A percentile compares a stretch with the other conserved stretches of the same genome.
Evolutionary conservation across 1,140 invertebrate genomes (phyloP).

Genomic region (Drosophila pruinosa): DNA sequence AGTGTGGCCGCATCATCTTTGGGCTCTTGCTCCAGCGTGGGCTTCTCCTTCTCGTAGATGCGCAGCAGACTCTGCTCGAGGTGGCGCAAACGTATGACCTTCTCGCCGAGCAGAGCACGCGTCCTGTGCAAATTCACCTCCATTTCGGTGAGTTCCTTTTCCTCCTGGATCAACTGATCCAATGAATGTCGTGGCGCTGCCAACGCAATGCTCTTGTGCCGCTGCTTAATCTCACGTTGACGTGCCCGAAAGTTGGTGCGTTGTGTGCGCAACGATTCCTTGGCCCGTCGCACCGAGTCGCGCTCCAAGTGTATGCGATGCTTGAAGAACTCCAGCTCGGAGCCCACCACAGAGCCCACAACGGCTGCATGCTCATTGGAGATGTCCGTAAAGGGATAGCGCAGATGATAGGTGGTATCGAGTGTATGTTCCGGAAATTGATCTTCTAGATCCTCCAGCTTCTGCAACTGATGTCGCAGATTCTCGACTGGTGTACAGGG

Average conservation of each 20-base stretch:
- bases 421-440: slow-evolving; percentile 88
- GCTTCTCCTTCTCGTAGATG: slow-evolving; percentile 84
- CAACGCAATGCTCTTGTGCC: slow-evolving; percentile 56
- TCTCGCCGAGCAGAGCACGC: slow-evolving; percentile 89
- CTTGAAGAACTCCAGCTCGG: slow-evolving; percentile 91
- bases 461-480: slow-evolving; percentile 89
- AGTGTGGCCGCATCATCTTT: slow-evolving; percentile 84
- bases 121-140: slow-evolving; percentile 91
- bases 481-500: slow-evolving; percentile 89
- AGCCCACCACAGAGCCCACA: slow-evolving; percentile 78
- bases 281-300: slow-evolving; percentile 89
- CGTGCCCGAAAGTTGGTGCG: slow-evolving; percentile 70
- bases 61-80: slow-evolving; percentile 89
- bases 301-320: slow-evolving; percentile 90
- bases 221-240: slow-evolving; percentile 74
- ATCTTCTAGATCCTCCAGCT: slow-evolving; percentile 91
- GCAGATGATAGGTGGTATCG: slow-evolving; percentile 89
- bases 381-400: slow-evolving; percentile 90
- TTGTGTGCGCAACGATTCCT: slow-evolving; percentile 86
- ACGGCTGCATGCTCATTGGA: slow-evolving; percentile 67
- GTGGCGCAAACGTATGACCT: slow-evolving; percentile 89
- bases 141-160: slow-evolving; percentile 90
- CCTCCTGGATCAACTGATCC: slow-evolving; percentile 87
- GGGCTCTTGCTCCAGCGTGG: slow-evolving; percentile 80
- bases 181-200: slow-evolving; percentile 84